These are phyloP conservation scores for Lymantria dispar DNA, from an alignment of 2,888 invertebrate genomes.

Conservation along the genomic window DNA sequence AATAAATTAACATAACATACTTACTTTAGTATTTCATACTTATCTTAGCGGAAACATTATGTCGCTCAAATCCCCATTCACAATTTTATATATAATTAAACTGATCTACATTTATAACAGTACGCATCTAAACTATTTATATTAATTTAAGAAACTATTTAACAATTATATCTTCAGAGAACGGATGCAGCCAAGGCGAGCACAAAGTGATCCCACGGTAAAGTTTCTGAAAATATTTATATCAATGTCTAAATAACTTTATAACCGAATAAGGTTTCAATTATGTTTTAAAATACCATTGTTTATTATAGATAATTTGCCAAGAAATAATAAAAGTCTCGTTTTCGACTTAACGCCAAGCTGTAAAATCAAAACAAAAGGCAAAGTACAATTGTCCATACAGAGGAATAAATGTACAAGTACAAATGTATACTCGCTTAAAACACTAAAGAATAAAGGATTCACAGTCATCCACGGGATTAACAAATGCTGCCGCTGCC, in stretches of 20 bases:
- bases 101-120: slow-evolving; percentile 27
- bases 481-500: slow-evolving; percentile 52
- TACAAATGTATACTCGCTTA: slow-evolving; percentile 23
- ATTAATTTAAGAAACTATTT: slow-evolving; percentile 37
- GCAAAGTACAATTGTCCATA: slow-evolving; percentile 13
- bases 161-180: slow-evolving; percentile 30
- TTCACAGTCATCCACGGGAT: slow-evolving; percentile 48
- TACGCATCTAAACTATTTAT: slow-evolving; percentile 22
- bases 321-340: slow-evolving; percentile 14
- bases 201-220: slow-evolving; percentile 45
- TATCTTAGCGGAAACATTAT: background rate
- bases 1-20: too few species aligned
- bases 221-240: slow-evolving; percentile 20
- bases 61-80: background rate
- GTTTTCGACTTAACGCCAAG: slow-evolving; percentile 18
- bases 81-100: slow-evolving; percentile 21
- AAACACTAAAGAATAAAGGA: slow-evolving; percentile 40
- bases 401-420: slow-evolving; percentile 2
- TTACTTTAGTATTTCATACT: background rate
- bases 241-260: slow-evolving; percentile 32
- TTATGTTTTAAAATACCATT: slow-evolving; percentile 20
- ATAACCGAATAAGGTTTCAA: slow-evolving; percentile 18
- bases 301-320: slow-evolving; percentile 19
- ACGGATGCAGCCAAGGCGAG: slow-evolving; percentile 46
- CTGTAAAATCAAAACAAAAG: slow-evolving; percentile 26